phyloP scores from a whole-genome alignment of 2,888 invertebrate genomes.

The Neoscelio sp. region DNA sequence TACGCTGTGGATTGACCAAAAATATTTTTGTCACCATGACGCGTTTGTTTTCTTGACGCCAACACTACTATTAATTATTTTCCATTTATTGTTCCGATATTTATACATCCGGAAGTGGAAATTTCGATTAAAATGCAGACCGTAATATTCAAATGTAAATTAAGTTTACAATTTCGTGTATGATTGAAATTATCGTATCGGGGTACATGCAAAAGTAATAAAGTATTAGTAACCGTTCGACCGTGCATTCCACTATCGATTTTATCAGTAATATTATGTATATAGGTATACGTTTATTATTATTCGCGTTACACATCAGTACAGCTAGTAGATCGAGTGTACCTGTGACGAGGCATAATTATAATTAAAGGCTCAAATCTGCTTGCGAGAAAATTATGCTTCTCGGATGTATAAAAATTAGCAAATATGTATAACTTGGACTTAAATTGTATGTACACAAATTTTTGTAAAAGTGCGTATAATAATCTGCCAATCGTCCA shows the following conservation, averaged over 20 bases:
- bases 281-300: conserved; percentile 32
- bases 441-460: no score
- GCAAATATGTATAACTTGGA: neutral
- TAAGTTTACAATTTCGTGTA: conserved; percentile 16
- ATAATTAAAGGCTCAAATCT: conserved; percentile 14
- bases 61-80: no score
- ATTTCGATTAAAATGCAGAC: no score
- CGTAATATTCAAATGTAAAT: neutral
- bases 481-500: no score
- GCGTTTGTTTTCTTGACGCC: no score
- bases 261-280: conserved; percentile 44
- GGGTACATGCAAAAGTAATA: conserved; percentile 27
- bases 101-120: no score
- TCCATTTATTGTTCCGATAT: no score
- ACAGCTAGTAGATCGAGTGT: conserved; percentile 28
- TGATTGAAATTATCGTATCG: conserved; percentile 2
- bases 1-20: no score
- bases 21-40: no score
- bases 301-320: conserved; percentile 7
- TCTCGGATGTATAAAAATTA: neutral
- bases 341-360: conserved; percentile 24
- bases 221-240: conserved; percentile 26
- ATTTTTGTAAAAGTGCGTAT: no score
- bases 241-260: conserved; percentile 31
- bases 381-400: neutral